phyloP scores from a whole-genome alignment of 2,888 invertebrate species.

The Zaprionus lineosus region DNA sequence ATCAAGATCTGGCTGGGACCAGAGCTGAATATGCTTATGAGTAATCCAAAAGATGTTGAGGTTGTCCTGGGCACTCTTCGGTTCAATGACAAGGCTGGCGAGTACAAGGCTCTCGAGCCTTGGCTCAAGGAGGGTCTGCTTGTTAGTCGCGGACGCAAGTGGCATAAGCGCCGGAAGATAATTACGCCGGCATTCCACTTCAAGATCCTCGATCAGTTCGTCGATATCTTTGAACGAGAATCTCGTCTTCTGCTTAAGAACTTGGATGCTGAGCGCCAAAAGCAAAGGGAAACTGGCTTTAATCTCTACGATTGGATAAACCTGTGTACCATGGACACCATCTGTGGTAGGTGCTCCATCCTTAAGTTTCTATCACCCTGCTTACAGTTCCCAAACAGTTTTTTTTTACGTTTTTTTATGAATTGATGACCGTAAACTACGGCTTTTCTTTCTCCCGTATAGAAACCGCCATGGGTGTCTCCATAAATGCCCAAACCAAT shows the following conservation, averaged over 20 bases:
- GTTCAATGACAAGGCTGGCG: constrained; percentile 84
- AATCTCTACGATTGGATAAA: constrained; percentile 86
- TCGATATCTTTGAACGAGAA: constrained; percentile 88
- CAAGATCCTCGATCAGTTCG: constrained; percentile 88
- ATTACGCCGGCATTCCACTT: constrained; percentile 92
- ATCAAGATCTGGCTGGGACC: constrained; percentile 80
- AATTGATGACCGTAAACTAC: too few species aligned
- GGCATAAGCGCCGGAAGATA: constrained; percentile 86
- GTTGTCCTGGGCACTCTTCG: constrained; percentile 78
- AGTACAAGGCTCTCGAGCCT: constrained; percentile 83
- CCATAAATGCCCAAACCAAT: constrained; percentile 88
- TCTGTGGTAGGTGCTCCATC: constrained; percentile 84
- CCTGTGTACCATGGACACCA: constrained; percentile 86
- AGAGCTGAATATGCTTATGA: constrained; percentile 76
- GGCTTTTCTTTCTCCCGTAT: not conserved
- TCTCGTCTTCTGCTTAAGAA: constrained; percentile 85
- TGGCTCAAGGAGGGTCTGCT: constrained; percentile 85
- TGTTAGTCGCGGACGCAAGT: constrained; percentile 82
- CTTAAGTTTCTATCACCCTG: not conserved
- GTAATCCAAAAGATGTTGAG: constrained; percentile 77
- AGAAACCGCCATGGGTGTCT: constrained; percentile 94
- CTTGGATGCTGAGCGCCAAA: constrained; percentile 83
- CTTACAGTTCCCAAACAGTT: too few species aligned
- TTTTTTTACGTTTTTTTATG: too few species aligned
- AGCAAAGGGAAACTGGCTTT: constrained; percentile 84